Base-by-base conservation (phyloP, 2,797 vertebrate species). In the Smutsia temminckii region DNA sequence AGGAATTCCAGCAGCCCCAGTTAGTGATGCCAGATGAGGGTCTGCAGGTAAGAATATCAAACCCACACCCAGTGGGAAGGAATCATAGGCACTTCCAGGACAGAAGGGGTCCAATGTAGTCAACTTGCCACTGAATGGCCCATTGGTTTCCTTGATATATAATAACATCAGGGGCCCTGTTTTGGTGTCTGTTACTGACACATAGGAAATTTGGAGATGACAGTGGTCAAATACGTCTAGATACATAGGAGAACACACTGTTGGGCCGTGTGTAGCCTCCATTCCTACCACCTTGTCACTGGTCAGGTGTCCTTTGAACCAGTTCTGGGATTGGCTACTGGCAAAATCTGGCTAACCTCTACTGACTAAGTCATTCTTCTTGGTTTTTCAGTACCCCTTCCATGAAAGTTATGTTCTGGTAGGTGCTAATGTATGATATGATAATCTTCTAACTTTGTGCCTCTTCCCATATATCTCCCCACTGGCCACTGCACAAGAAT, bases 141-240 rank as follows among this genome's bases (percentile, higher is more conserved):
- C 72, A 6, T 18, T 72, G 46, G 11, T 57, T 87, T 91, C n/a
- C 29, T 68, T 63, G 42, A 80, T 34, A 77, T 90, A 77, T 75
- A 27, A 25, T 13, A 55, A 6, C n/a, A 0, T 21, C 11, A 0
- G 0, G 8, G 7, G 16, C 2, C 68, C 37, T 86, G 37, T 27
- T 55, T 68, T 23, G 6, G 12, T 79, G 11, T 85, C 21, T 83
- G 23, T 64, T 74, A 74, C 37, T 57, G 53, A 34, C 6, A 79
- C 53, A n/a, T 29, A 49, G 51, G 34, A 89, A 75, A 71, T 71
- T 71, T 11, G 29, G 42, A 85, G 46, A 12, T 46, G 74, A 59
- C 12, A 23, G 32, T 18, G 21, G 16, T 29, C 77, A 81, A 51
- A 69, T 23, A 13, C 29, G 17, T 2, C 40, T 89, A 13, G 18